phyloP scores from a whole-genome alignment of 2,113 vertebrate genomes.

The Archilochus colubris region DNA sequence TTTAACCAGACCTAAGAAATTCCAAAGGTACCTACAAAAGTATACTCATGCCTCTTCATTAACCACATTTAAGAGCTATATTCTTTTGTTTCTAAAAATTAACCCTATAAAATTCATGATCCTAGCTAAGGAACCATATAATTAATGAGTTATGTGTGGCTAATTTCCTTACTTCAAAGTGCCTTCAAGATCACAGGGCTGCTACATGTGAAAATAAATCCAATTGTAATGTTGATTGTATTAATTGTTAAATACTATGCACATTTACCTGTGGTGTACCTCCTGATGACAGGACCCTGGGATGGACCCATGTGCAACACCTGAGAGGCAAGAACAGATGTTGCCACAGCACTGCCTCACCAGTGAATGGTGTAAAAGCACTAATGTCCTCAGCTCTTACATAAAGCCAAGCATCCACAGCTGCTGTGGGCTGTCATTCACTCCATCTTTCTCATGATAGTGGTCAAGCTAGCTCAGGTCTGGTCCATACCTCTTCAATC shows the following conservation, averaged over 20 bases:
- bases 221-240: background rate
- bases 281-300: background rate
- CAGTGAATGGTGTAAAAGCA: background rate
- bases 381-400: background rate
- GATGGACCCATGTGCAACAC: background rate
- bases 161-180: background rate
- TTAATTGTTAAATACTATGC: background rate
- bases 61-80: background rate
- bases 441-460: background rate
- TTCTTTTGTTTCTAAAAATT: background rate
- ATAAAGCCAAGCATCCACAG: background rate
- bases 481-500: background rate
- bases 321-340: background rate
- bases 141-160: background rate
- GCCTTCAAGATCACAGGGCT: background rate
- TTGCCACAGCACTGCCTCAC: background rate
- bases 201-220: background rate
- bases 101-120: background rate
- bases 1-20: background rate
- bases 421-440: background rate
- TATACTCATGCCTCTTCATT: background rate
- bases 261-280: background rate
- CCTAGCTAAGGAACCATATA: background rate
- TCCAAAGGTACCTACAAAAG: background rate
- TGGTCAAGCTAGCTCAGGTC: background rate